Percentiles rank a stretch among this genome's conserved stretches.
These are phyloP conservation scores for Stenodema calcarata DNA, from an alignment of 2,888 invertebrate species.

Conservation along the genomic window DNA sequence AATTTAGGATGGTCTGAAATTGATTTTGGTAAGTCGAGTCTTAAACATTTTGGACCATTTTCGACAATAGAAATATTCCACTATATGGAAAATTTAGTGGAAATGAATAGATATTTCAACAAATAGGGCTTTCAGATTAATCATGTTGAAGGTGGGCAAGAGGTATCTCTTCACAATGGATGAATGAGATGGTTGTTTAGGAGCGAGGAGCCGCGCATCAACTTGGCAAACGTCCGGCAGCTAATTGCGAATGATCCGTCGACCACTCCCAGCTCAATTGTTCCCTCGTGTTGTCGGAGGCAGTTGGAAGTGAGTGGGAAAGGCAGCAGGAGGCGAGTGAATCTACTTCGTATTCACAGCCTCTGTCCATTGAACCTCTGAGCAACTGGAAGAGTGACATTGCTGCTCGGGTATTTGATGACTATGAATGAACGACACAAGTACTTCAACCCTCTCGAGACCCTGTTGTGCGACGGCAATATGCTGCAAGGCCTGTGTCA, in stretches of 20 bases:
- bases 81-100: too few relatives aligned
- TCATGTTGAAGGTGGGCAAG: too few relatives aligned
- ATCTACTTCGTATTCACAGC: neutral
- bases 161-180: neutral
- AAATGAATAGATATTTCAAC: too few relatives aligned
- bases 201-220: neutral
- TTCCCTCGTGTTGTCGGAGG: neutral
- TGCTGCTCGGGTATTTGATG: neutral
- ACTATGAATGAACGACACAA: too few relatives aligned
- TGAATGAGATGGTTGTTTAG: neutral
- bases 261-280: constrained; percentile 28
- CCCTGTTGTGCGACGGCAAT: too few relatives aligned
- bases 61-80: too few relatives aligned
- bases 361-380: neutral
- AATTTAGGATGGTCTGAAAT: too few relatives aligned
- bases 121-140: too few relatives aligned
- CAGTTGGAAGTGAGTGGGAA: neutral
- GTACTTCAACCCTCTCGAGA: too few relatives aligned
- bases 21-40: too few relatives aligned
- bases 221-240: constrained; percentile 20
- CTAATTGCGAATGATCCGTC: constrained; percentile 12
- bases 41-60: too few relatives aligned
- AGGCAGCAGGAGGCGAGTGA: neutral
- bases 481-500: too few relatives aligned
- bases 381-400: neutral